These are phyloP conservation scores for Leptopilina drosophilae DNA, from an alignment of 2,888 invertebrate species.

Conservation along the genomic window DNA sequence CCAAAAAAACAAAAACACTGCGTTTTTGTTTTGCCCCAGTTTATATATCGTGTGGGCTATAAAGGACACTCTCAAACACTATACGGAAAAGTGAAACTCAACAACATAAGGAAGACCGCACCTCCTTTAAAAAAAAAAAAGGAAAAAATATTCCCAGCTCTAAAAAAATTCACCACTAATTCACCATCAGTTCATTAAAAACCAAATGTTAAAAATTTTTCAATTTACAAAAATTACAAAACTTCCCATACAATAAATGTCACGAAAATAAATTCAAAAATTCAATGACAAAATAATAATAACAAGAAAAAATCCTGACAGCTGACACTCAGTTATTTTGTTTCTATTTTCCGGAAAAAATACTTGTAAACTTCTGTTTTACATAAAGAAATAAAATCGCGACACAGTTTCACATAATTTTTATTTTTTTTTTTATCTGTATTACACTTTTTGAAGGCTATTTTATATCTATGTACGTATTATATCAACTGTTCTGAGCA, in stretches of 20 bases:
- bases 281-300: not conserved
- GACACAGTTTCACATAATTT: not conserved
- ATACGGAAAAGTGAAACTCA: conserved; percentile 13
- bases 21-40: not conserved
- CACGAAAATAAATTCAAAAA: not conserved
- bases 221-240: not conserved
- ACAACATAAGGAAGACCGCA: conserved; percentile 11
- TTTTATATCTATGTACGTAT: conserved; percentile 14
- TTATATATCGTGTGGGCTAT: not conserved
- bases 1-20: conserved; percentile 13
- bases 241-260: not conserved
- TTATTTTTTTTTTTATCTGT: not conserved
- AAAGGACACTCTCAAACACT: not conserved
- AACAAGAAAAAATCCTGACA: not conserved
- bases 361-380: not conserved
- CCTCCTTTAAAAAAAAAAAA: conserved; percentile 1
- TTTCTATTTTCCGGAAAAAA: not conserved
- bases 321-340: not conserved
- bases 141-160: not conserved
- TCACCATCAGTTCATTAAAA: not conserved
- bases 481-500: not conserved
- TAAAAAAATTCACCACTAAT: conserved; percentile 22
- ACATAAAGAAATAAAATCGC: not conserved
- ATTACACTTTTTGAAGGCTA: not conserved
- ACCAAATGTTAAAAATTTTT: not conserved